phyloP scores from a whole-genome alignment of 2,797 vertebrate genomes.

The Channa striata region DNA sequence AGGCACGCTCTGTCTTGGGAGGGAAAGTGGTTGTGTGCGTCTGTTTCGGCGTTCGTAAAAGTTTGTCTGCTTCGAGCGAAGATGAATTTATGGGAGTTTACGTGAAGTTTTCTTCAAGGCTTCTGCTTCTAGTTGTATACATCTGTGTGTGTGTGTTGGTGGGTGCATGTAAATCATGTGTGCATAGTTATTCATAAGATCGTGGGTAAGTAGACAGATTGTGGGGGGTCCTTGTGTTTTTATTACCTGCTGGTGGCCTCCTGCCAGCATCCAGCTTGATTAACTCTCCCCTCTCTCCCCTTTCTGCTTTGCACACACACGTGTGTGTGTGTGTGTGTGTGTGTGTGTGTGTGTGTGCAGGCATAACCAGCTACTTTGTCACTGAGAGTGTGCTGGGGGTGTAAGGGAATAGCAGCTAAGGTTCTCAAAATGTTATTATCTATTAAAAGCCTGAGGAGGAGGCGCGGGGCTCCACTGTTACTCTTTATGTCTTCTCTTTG shows the following conservation, averaged over 20 bases:
- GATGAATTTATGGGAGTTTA: conserved; percentile 16
- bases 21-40: conserved; percentile 12
- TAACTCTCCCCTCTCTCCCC: conserved; percentile 53
- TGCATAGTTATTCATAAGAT: conserved; percentile 42
- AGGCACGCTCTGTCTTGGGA: conserved; percentile 24
- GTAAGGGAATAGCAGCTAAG: conserved; percentile 54
- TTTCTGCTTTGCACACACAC: conserved; percentile 6
- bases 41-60: conserved; percentile 23
- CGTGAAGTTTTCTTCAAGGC: conserved; percentile 7
- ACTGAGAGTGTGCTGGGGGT: conserved; percentile 46
- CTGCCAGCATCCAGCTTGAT: conserved; percentile 70
- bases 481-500: conserved; percentile 53
- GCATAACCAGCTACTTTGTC: conserved; percentile 46
- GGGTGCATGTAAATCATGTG: conserved; percentile 9
- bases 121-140: conserved; percentile 15
- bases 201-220: conserved; percentile 37
- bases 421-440: conserved; percentile 71
- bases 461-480: conserved; percentile 34
- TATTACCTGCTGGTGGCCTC: conserved; percentile 74
- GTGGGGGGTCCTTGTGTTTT: conserved; percentile 72
- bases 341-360: too few relatives aligned
- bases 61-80: conserved; percentile 26
- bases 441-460: conserved; percentile 67
- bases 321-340: too few relatives aligned
- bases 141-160: conserved; percentile 18